phyloP scores from a whole-genome alignment of 2,797 vertebrate species.

The Catamblyrhynchus diadema region DNA sequence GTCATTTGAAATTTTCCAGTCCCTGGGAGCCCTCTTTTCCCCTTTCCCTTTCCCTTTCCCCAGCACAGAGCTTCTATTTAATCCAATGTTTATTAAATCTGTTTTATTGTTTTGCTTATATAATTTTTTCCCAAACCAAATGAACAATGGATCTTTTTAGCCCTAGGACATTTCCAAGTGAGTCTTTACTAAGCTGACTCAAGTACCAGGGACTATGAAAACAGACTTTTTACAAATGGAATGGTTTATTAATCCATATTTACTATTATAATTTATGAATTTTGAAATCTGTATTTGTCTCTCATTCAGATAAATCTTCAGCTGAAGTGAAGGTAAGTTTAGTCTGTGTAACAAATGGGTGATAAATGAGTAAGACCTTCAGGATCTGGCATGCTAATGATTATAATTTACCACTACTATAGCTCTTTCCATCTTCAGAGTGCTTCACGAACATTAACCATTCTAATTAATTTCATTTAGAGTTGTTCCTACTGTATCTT shows the following conservation, averaged over 20 bases:
- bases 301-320: constrained; percentile 21
- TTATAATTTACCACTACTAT: constrained; percentile 52
- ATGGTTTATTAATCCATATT: neutral
- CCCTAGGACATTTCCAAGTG: neutral
- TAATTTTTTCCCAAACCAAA: neutral
- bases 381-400: constrained; percentile 56
- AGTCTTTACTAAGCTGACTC: neutral
- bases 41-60: no score
- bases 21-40: neutral
- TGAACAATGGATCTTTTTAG: neutral
- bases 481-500: constrained; percentile 52
- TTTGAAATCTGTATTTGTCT: neutral
- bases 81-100: neutral
- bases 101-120: neutral
- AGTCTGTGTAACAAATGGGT: constrained; percentile 38
- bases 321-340: constrained; percentile 1
- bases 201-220: neutral
- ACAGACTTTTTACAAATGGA: neutral
- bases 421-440: constrained; percentile 59
- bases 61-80: neutral
- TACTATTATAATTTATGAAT: neutral
- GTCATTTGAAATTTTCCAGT: neutral
- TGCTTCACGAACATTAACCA: constrained; percentile 50
- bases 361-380: constrained; percentile 55
- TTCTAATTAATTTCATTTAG: constrained; percentile 73